These are phyloP conservation scores for Tetragonula clypearis DNA, from an alignment of 1,140 invertebrate species.

Conservation along the genomic window DNA sequence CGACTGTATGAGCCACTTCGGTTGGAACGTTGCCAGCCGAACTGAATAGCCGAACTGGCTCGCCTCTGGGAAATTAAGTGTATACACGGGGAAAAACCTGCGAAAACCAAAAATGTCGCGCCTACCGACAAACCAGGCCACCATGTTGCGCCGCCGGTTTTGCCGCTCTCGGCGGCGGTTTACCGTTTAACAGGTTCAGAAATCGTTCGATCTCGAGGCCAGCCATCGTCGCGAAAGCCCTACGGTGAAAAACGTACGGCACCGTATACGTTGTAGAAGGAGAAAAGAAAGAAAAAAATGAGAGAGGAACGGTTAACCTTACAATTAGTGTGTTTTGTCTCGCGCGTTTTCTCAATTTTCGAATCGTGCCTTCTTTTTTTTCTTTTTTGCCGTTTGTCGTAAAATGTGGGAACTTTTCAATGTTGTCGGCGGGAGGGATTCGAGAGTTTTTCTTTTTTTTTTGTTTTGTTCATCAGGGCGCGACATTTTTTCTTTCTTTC, in stretches of 20 bases:
- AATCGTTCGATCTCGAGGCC: neutral
- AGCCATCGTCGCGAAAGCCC: neutral
- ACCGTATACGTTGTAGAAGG: neutral
- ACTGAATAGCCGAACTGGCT: slow-evolving; percentile 41
- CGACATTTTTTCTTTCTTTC: no score
- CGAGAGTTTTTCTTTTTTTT: no score
- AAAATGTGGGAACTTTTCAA: no score
- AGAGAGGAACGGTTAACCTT: neutral
- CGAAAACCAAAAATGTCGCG: slow-evolving; percentile 53
- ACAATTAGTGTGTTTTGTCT: no score
- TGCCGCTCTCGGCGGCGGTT: neutral
- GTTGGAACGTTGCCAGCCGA: slow-evolving; percentile 56
- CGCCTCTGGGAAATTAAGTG: slow-evolving; percentile 66
- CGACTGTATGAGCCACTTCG: slow-evolving; percentile 33
- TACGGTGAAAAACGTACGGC: neutral
- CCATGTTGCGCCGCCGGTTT: neutral
- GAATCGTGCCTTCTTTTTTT: no score
- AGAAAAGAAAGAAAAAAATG: neutral
- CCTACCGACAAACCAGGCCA: neutral
- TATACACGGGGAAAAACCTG: slow-evolving; percentile 45
- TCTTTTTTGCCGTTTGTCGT: no score
- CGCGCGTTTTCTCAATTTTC: neutral
- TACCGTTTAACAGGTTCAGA: neutral
- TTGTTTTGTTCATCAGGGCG: no score
- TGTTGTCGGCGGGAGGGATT: no score